Evolutionary conservation across 1,140 invertebrate species (phyloP).

Genomic region (Sitophilus oryzae): DNA sequence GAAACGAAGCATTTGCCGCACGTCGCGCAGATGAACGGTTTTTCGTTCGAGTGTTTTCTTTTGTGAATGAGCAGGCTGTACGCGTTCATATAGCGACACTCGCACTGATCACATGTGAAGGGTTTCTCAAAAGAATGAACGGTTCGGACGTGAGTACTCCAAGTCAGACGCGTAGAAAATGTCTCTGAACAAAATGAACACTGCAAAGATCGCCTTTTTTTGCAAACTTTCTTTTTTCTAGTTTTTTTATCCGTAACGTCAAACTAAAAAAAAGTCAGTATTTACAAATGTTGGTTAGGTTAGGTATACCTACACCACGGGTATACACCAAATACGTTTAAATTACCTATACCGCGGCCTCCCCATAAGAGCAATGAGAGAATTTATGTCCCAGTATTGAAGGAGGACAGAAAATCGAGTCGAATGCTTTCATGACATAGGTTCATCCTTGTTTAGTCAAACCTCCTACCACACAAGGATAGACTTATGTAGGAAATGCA

Average conservation of each 20-base stretch:
- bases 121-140: constrained; percentile 1
- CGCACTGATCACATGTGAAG: constrained; percentile 9
- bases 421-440: too few relatives aligned
- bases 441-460: too few relatives aligned
- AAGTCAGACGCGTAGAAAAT: background rate
- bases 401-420: too few relatives aligned
- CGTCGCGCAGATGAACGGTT: constrained; percentile 20
- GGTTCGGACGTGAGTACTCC: background rate
- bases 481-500: too few relatives aligned
- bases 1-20: constrained; percentile 22
- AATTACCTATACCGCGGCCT: too few relatives aligned
- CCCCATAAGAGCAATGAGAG: too few relatives aligned
- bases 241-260: background rate
- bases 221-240: background rate
- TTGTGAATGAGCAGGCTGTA: constrained; percentile 20
- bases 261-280: background rate
- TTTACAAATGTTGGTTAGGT: background rate
- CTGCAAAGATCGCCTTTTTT: background rate
- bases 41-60: constrained; percentile 20
- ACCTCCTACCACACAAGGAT: too few relatives aligned
- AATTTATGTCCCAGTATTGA: too few relatives aligned
- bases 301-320: too few relatives aligned
- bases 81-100: background rate
- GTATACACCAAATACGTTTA: too few relatives aligned
- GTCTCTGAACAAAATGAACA: background rate